These are phyloP conservation scores for Crematogaster levior DNA, from an alignment of 2,888 invertebrate genomes.

Conservation along the genomic window DNA sequence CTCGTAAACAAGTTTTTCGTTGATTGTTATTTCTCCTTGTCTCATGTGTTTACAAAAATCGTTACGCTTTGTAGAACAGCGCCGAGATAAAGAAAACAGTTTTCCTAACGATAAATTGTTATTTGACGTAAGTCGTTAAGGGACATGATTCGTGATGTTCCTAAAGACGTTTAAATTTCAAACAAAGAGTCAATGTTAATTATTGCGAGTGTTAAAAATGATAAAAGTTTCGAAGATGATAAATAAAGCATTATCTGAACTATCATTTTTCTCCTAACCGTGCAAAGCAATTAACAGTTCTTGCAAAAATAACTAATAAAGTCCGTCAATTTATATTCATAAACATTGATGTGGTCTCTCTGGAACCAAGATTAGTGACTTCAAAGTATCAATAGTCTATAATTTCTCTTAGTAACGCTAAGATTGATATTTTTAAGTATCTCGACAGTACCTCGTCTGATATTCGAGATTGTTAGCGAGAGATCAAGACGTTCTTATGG, in stretches of 20 bases:
- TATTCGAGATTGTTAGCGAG: conserved; percentile 12
- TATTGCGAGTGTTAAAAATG: not conserved
- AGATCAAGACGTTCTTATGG: conserved; percentile 10
- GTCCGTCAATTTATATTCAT: not conserved
- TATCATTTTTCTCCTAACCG: not conserved
- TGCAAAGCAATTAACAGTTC: conserved; percentile 1
- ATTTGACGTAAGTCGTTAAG: not conserved
- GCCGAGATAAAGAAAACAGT: not conserved
- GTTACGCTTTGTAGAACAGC: not conserved
- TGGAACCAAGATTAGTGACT: not conserved
- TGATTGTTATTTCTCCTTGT: not conserved
- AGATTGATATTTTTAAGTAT: conserved; percentile 17
- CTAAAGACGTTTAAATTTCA: not conserved
- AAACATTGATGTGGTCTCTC: not conserved
- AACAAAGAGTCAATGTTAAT: not conserved
- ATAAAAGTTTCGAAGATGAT: not conserved
- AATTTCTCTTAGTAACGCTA: conserved; percentile 3
- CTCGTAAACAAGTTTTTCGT: not conserved
- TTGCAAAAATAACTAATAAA: not conserved
- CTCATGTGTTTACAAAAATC: not conserved
- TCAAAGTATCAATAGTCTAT: conserved; percentile 19
- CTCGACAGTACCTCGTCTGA: not conserved
- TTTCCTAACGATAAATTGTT: not conserved
- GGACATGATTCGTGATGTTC: not conserved
- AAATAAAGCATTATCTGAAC: not conserved